Evolutionary conservation across 2,113 vertebrate species (phyloP).

Genomic region (Petrocephalus microphthalmus): DNA sequence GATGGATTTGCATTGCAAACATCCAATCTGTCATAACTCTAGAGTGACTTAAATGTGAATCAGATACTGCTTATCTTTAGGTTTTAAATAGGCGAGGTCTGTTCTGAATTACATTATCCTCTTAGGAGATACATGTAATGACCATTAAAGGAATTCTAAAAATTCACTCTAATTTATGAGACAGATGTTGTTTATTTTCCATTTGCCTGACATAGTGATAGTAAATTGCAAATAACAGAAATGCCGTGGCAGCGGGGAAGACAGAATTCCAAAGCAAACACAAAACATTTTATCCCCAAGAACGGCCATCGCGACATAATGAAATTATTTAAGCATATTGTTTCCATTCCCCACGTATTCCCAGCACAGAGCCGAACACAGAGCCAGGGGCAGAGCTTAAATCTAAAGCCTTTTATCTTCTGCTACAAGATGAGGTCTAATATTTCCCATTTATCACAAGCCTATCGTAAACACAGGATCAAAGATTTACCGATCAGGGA

Average conservation of each 20-base stretch:
- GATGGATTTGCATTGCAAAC: background rate
- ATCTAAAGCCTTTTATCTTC: constrained; percentile 9
- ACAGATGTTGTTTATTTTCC: constrained; percentile 27
- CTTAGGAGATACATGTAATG: constrained; percentile 30
- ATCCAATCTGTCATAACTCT: background rate
- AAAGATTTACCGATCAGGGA: background rate
- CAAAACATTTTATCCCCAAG: constrained; percentile 21
- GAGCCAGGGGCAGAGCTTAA: background rate
- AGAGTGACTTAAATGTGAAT: constrained; percentile 2
- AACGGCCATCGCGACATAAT: constrained; percentile 25
- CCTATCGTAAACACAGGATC: constrained; percentile 4
- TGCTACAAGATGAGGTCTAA: background rate
- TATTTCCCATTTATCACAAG: constrained; percentile 19
- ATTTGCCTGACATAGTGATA: constrained; percentile 1
- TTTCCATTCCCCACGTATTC: constrained; percentile 13
- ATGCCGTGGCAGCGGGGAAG: background rate
- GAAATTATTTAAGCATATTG: constrained; percentile 31
- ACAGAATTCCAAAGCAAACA: constrained; percentile 24
- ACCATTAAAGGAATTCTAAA: constrained; percentile 26
- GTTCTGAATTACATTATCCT: constrained; percentile 34
- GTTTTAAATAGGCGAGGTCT: background rate
- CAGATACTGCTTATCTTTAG: constrained; percentile 7
- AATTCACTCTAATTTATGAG: constrained; percentile 25
- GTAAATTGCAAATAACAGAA: constrained; percentile 22
- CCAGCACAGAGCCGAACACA: constrained; percentile 7